Evolutionary conservation across 2,888 invertebrate species (phyloP), one percentile per base, ranked within the genome.

Genomic region (Strigamia maritima): DNA sequence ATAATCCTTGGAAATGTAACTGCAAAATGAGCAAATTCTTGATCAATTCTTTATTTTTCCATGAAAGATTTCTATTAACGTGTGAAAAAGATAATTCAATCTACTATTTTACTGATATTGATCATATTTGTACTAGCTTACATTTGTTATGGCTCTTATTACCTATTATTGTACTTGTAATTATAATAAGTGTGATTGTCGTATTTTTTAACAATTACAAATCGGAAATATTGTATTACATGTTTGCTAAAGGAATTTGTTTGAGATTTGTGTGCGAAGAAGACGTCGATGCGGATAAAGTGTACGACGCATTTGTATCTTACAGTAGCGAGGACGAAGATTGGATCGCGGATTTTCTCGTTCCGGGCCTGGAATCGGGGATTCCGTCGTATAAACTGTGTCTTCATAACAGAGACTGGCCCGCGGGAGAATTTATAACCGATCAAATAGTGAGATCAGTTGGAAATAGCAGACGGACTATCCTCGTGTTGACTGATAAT

Each of bases 321-420:
- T 65, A 65, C 16, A 65, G 28, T 16, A 7, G 8, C 16, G 65
- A 24, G 12, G 26, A 65, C 16, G 26, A 28, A 28, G 65, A 65
- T 14, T 65, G 65, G 65, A 24, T 65, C 4, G 12, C 3, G 12
- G 28, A 65, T 3, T 65, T 65, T 65, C 65, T 65, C 3, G 10
- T 65, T 14, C 65, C 65, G 28, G 65, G 65, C 24, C 65, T 65
- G 3, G 65, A 65, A 65, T 1, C 8, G 8, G 86, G 88, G 65
- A 87, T 89, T 26, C 65, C 65, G 7, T 8, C 65, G 22, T 65
- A 65, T 10, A 65, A 65, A 65, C 8, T 65, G 16, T 65, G 65
- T 26, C 26, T 26, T 26, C 65, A 65, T 16, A 28, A 65, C 26
- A 4, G 65, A 26, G 65, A 65, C 24, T 65, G 65, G 65, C 8